Conservation (phyloP, 1,140 invertebrate genomes). For the Phymastichus coffea region DNA sequence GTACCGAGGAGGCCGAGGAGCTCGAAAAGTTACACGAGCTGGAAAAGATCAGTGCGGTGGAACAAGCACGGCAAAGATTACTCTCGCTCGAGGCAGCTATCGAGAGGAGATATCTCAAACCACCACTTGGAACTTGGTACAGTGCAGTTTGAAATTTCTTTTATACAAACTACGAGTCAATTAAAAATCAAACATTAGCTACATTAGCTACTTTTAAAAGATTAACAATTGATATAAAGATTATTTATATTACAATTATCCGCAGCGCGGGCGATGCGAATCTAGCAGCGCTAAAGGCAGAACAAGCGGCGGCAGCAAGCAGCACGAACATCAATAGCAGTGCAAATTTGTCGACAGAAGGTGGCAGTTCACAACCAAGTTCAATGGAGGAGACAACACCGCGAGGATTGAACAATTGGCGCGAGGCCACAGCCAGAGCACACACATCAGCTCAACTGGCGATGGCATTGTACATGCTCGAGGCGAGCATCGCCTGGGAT, state of each 20-base stretch:
- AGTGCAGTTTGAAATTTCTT: too few relatives aligned
- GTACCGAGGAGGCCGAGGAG: slow-evolving; percentile 60
- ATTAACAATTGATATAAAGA: not conserved
- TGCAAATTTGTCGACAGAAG: slow-evolving; percentile 45
- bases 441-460: slow-evolving; percentile 86
- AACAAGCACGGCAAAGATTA: slow-evolving; percentile 74
- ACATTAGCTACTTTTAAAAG: not conserved
- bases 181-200: too few relatives aligned
- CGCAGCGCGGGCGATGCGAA: slow-evolving; percentile 61
- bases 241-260: slow-evolving; percentile 11
- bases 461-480: slow-evolving; percentile 86
- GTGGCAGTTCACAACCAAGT: slow-evolving; percentile 32
- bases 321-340: slow-evolving; percentile 43
- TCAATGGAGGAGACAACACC: slow-evolving; percentile 56
- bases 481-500: slow-evolving; percentile 94
- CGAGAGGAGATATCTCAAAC: slow-evolving; percentile 90
- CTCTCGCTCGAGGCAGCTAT: slow-evolving; percentile 85
- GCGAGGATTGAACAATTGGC: slow-evolving; percentile 80
- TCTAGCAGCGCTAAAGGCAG: slow-evolving; percentile 56
- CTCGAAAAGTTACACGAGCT: slow-evolving; percentile 61
- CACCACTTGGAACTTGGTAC: slow-evolving; percentile 80
- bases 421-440: slow-evolving; percentile 79
- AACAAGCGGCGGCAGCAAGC: slow-evolving; percentile 49
- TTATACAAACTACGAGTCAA: too few relatives aligned
- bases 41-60: slow-evolving; percentile 64